A percentile compares a stretch with the other conserved stretches of the same genome.
These are phyloP conservation scores for Drosophila fungiperda DNA, from an alignment of 2,888 invertebrate genomes.

Conservation along the genomic window DNA sequence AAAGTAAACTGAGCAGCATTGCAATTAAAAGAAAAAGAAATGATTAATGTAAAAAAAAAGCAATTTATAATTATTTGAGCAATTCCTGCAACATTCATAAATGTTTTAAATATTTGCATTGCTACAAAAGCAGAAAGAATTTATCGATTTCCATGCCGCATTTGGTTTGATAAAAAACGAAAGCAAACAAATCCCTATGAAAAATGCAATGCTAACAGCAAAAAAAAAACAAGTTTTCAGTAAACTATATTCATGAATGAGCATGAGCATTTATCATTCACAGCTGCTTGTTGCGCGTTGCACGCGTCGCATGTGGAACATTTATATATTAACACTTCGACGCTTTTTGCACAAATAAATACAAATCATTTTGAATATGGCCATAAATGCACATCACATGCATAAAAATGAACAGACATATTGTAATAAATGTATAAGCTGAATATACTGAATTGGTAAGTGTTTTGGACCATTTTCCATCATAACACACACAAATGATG, in stretches of 20 bases:
- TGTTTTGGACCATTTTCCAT: conserved; percentile 20
- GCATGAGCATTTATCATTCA: conserved; percentile 23
- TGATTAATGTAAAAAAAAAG: conserved; percentile 32
- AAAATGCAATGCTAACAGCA: conserved; percentile 10
- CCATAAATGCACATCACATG: conserved; percentile 35
- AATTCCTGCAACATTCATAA: conserved; percentile 44
- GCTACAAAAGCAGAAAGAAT: conserved; percentile 16
- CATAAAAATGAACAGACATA: conserved; percentile 13
- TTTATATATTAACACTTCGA: conserved; percentile 51
- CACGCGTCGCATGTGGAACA: conserved; percentile 41
- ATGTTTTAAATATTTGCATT: conserved; percentile 59
- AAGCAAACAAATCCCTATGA: conserved; percentile 21
- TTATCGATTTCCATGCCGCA: conserved; percentile 65
- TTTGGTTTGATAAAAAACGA: conserved; percentile 19
- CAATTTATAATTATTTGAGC: conserved; percentile 22
- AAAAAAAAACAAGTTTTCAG: neutral
- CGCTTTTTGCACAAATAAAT: conserved; percentile 29
- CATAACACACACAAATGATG: conserved; percentile 33
- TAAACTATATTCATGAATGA: conserved; percentile 26
- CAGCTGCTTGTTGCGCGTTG: conserved; percentile 8
- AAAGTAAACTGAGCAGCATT: conserved; percentile 10
- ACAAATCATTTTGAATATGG: conserved; percentile 19
- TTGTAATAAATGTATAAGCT: conserved; percentile 24
- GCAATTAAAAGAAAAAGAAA: conserved; percentile 43
- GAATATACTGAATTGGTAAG: conserved; percentile 7